These are phyloP conservation scores for Coelopa frigida DNA, from an alignment of 1,140 invertebrate genomes.

Conservation along the genomic window DNA sequence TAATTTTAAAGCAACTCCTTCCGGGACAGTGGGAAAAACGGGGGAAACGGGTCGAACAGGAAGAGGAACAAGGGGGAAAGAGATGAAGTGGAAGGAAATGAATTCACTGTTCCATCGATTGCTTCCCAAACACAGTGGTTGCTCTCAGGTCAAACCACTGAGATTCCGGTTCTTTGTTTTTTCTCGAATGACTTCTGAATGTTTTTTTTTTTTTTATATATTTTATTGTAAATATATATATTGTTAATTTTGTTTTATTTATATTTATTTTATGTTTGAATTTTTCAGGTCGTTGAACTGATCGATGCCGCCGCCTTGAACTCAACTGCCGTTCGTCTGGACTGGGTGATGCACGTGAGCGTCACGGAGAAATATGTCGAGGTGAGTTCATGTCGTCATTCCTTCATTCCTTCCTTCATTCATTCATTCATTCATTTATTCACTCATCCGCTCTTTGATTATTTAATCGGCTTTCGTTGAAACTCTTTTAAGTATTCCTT, in stretches of 20 bases:
- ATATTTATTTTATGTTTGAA: slow-evolving; percentile 1
- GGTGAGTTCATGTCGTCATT: slow-evolving; percentile 19
- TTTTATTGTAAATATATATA: neutral
- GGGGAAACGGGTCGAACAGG: too few relatives aligned
- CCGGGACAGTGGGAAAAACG: too few relatives aligned
- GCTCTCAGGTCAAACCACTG: too few relatives aligned
- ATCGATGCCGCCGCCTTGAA: slow-evolving; percentile 72
- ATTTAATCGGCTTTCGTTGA: too few relatives aligned
- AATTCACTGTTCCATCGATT: too few relatives aligned
- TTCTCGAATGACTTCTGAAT: neutral
- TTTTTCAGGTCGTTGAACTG: slow-evolving; percentile 71
- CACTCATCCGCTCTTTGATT: neutral
- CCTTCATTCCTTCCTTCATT: too few relatives aligned
- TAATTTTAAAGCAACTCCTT: too few relatives aligned
- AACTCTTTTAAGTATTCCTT: too few relatives aligned
- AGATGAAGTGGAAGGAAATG: too few relatives aligned
- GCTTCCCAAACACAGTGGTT: too few relatives aligned
- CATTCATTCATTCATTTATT: neutral
- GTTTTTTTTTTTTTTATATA: neutral
- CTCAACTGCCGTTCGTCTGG: slow-evolving; percentile 72
- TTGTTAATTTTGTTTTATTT: slow-evolving; percentile 2
- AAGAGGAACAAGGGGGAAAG: too few relatives aligned
- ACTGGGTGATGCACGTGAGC: slow-evolving; percentile 66
- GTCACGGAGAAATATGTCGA: slow-evolving; percentile 42
- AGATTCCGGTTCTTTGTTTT: too few relatives aligned